These are phyloP conservation scores for Aelia acuminata DNA, from an alignment of 2,888 invertebrate species.

Conservation along the genomic window DNA sequence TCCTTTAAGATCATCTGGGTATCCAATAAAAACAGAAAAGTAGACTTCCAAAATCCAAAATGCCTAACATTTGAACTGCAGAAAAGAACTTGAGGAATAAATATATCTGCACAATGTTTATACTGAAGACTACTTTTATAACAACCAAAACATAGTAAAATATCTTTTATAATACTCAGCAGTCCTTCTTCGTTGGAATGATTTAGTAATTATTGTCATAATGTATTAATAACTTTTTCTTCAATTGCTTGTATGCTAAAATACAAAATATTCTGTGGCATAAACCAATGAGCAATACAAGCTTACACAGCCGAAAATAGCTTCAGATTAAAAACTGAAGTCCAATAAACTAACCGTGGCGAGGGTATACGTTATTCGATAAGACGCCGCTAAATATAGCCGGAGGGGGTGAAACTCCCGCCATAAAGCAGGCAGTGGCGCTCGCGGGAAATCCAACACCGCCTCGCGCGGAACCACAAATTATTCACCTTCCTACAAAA, in stretches of 20 bases:
- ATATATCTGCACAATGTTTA: no score
- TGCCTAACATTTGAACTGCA: no score
- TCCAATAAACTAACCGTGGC: neutral
- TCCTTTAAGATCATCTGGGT: no score
- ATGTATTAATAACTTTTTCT: no score
- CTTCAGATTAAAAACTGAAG: conserved; percentile 29
- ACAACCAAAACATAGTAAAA: no score
- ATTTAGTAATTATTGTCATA: no score
- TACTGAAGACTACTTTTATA: no score
- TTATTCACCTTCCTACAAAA: conserved; percentile 25
- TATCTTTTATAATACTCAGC: no score
- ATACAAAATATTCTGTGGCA: neutral
- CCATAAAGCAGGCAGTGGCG: conserved; percentile 19
- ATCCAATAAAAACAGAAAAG: no score
- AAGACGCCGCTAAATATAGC: neutral
- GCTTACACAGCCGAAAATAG: neutral
- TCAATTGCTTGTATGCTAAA: neutral
- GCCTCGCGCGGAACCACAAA: conserved; percentile 36
- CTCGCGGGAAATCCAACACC: conserved; percentile 46
- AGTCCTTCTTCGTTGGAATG: no score
- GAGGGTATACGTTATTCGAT: neutral
- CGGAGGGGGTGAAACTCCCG: neutral
- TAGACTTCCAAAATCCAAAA: no score
- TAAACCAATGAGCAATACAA: neutral
- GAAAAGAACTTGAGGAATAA: no score